A percentile compares a stretch with the other conserved stretches of the same genome.
These are phyloP conservation scores for Thalassophryne amazonica DNA, from an alignment of 2,797 vertebrate genomes.

Conservation along the genomic window DNA sequence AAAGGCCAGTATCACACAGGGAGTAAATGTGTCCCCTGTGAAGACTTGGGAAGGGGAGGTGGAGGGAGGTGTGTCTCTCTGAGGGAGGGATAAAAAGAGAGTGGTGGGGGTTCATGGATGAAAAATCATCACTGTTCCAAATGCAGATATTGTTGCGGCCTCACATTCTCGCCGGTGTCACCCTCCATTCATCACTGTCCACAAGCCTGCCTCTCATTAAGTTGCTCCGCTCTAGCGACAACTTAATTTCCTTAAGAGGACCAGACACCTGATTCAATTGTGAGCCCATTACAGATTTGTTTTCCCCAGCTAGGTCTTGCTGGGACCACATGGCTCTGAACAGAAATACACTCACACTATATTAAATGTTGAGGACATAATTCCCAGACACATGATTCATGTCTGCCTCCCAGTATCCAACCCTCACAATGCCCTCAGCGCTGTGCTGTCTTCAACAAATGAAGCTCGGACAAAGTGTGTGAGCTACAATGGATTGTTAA, in stretches of 20 bases:
- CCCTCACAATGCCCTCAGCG: conserved; percentile 50
- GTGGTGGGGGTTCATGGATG: conserved; percentile 72
- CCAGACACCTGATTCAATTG: conserved; percentile 99
- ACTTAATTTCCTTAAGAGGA: conserved; percentile 99
- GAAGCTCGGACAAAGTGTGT: too few species aligned
- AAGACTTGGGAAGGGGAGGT: conserved; percentile 74
- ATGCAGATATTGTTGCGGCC: conserved; percentile 91
- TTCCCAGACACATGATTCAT: conserved; percentile 81
- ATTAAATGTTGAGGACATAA: conserved; percentile 81
- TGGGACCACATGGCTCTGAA: conserved; percentile 79
- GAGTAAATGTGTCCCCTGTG: conserved; percentile 91
- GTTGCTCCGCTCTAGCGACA: conserved; percentile 87
- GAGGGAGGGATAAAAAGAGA: conserved; percentile 28
- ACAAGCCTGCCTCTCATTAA: conserved; percentile 91
- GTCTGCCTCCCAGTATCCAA: conserved; percentile 64
- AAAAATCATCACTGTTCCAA: conserved; percentile 89
- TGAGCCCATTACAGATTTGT: conserved; percentile 82
- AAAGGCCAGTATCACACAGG: conserved; percentile 90
- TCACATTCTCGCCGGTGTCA: conserved; percentile 83
- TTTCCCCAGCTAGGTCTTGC: conserved; percentile 61
- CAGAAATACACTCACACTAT: conserved; percentile 78
- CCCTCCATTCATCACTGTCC: conserved; percentile 96
- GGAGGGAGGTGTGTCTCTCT: conserved; percentile 66
- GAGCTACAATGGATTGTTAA: too few species aligned
- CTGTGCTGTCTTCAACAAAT: too few species aligned